Base-by-base conservation (phyloP, 2,888 invertebrate genomes). In the Zele albiditarsus region DNA sequence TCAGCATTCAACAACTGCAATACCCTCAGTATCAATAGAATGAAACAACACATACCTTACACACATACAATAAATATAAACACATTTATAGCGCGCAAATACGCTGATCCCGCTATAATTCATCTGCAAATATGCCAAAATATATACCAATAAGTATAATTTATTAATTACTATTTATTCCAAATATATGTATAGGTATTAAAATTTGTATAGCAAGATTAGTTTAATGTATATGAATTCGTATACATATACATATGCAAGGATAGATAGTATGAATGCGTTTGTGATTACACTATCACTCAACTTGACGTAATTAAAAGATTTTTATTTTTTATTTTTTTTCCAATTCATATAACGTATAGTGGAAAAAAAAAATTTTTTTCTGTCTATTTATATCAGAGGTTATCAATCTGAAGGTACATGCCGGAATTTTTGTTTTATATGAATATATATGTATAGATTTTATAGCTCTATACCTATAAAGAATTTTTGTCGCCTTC, bases 1-100 rank as follows among this genome's bases (percentile, higher is more conserved):
- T 65, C 38, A 66, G 46, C 57, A 53, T 38, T 53, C 42, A 23
- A 49, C 72, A 38, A 72, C 66, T 33, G 63, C 82, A 82, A 82
- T 84, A 85, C 82, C 86, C 85, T 84, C 84, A 38, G 86, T 23
- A 20, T 53, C 53, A 53, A 84, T 86, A 86, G 85, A 83, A 81
- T 72, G 53, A 33, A 66, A 63, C 16, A 62, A 63, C 31, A 63
- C 31, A 16, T 27, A 60, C 60, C 14, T 60, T n/a, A 27, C 28
- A 60, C 12, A 14, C 25, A 27, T 23, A 58, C 10, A 53, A 27
- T 28, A 31, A 33, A 63, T 63, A 63, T 31, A 27, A 53, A 38
- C 58, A 31, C 49, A 68, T 68, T n/a, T 25, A 28, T 25, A 60
- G 16, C 20, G 5, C 20, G 57, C 57, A 57, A 20, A 2, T 12